Conservation (phyloP, 2,888 invertebrate genomes). For the Sesamia inferens region DNA sequence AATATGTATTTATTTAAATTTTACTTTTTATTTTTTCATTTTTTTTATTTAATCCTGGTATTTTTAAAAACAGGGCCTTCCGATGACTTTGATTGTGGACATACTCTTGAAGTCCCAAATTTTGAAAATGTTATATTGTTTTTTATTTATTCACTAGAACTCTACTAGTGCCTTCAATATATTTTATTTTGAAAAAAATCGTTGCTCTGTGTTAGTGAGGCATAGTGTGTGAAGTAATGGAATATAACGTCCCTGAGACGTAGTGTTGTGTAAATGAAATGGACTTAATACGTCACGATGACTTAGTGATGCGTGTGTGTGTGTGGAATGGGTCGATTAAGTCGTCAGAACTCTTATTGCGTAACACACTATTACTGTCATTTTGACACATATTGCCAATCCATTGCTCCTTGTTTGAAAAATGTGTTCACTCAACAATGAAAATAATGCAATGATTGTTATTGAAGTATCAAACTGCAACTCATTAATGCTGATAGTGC, state of each 20-base stretch:
- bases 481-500: no score
- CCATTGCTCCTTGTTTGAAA: no score
- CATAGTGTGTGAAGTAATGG: conserved; percentile 69
- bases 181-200: conserved; percentile 69
- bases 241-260: conserved; percentile 55
- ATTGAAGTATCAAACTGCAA: no score
- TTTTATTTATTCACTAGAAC: conserved; percentile 78
- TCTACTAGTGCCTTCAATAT: conserved; percentile 86
- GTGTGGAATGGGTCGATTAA: conserved; percentile 16
- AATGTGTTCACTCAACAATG: no score
- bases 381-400: no score
- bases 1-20: neutral
- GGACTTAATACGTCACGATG: conserved; percentile 47
- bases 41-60: conserved; percentile 4
- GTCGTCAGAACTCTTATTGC: conserved; percentile 1
- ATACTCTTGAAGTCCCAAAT: conserved; percentile 57
- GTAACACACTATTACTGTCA: no score
- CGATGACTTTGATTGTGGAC: conserved; percentile 66
- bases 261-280: conserved; percentile 45
- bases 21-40: neutral
- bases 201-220: conserved; percentile 86
- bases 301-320: conserved; percentile 30
- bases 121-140: conserved; percentile 36
- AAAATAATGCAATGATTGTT: no score
- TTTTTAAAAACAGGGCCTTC: conserved; percentile 55